These are phyloP conservation scores for Lepus townsendii DNA, from an alignment of 2,797 vertebrate species.

Conservation along the genomic window DNA sequence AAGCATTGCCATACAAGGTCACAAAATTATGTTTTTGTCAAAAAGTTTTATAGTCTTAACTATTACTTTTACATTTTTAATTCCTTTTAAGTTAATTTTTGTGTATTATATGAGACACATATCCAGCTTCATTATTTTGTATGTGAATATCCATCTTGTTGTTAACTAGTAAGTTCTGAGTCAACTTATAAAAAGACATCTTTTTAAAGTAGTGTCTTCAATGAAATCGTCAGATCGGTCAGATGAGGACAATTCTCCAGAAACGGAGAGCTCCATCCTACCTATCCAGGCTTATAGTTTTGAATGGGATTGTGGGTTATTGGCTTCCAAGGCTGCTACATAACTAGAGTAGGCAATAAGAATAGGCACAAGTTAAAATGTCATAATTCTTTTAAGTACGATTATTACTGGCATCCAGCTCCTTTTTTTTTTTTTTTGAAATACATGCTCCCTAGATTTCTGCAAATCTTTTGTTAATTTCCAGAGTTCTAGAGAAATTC, in stretches of 20 bases:
- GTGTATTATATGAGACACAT: background rate
- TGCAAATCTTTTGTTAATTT: background rate
- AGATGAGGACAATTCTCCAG: background rate
- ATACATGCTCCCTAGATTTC: background rate
- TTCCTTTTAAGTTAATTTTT: background rate
- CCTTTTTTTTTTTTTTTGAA: background rate
- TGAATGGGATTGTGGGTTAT: background rate
- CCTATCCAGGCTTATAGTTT: background rate
- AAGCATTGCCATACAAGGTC: background rate
- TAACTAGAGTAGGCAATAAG: background rate
- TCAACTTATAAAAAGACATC: background rate
- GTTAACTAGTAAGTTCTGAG: background rate
- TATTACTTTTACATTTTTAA: background rate
- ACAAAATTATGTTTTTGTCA: background rate
- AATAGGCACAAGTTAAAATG: background rate
- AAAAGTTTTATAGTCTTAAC: background rate
- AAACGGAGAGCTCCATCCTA: too few relatives aligned
- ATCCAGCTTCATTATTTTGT: constrained; percentile 14
- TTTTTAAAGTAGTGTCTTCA: background rate
- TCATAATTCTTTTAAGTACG: background rate
- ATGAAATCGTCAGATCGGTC: background rate
- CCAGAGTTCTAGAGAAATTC: constrained; percentile 18
- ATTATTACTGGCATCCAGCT: background rate
- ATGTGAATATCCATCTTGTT: background rate
- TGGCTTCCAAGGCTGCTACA: background rate